Conservation (phyloP, 1,140 invertebrate species). For the Musca vetustissima region DNA sequence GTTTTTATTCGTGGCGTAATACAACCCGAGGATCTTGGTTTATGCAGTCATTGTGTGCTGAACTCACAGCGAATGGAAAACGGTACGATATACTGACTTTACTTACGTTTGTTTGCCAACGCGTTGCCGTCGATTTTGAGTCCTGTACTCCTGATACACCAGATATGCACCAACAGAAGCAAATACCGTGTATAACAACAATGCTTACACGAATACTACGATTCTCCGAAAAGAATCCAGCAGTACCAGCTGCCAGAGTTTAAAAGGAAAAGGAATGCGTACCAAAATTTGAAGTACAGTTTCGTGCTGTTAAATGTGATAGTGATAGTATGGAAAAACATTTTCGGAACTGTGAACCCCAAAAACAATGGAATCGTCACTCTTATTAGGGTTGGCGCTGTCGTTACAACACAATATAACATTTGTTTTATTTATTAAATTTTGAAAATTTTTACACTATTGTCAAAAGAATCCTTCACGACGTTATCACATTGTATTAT, state of each 20-base stretch:
- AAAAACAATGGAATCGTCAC: too few species aligned
- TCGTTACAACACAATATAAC: too few species aligned
- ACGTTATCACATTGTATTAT: too few species aligned
- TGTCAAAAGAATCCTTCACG: too few species aligned
- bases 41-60: constrained; percentile 87
- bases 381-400: too few species aligned
- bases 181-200: constrained; percentile 91
- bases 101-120: constrained; percentile 84
- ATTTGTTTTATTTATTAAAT: too few species aligned
- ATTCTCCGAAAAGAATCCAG: constrained; percentile 61
- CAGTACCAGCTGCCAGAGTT: not conserved
- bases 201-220: constrained; percentile 85
- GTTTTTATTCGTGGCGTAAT: constrained; percentile 94
- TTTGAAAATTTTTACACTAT: too few species aligned
- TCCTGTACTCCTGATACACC: constrained; percentile 82
- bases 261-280: too few species aligned
- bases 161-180: constrained; percentile 89
- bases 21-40: constrained; percentile 95
- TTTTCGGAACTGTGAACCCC: too few species aligned
- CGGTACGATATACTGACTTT: constrained; percentile 82
- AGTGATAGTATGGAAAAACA: too few species aligned
- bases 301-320: too few species aligned
- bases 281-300: not conserved
- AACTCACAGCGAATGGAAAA: constrained; percentile 72
- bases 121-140: constrained; percentile 86